These are phyloP conservation scores for Apis dorsata DNA, from an alignment of 1,140 invertebrate genomes.

Conservation along the genomic window DNA sequence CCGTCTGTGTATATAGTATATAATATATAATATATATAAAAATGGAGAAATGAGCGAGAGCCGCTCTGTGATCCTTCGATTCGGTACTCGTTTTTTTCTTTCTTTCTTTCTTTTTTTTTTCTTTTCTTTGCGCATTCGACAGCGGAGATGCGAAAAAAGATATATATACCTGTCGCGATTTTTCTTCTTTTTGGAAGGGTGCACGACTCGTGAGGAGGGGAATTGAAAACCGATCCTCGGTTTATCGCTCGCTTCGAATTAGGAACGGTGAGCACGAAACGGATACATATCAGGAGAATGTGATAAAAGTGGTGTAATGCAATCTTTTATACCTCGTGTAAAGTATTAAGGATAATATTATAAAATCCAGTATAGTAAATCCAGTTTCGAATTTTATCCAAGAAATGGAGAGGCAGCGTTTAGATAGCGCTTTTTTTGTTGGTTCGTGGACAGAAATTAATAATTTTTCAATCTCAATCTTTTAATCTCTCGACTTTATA, in stretches of 20 bases:
- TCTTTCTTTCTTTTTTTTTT: no score
- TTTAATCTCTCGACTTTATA: no score
- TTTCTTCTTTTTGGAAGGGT: conserved; percentile 6
- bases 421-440: no score
- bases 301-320: conserved; percentile 26
- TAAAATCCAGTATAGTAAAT: no score
- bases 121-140: background rate
- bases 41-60: no score
- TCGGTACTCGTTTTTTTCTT: background rate
- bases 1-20: background rate
- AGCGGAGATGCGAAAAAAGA: no score
- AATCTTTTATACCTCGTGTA: conserved; percentile 4
- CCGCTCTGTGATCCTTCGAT: conserved; percentile 28
- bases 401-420: no score
- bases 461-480: no score
- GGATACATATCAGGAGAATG: conserved; percentile 41
- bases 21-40: background rate
- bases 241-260: background rate
- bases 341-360: no score
- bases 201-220: conserved; percentile 23
- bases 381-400: no score
- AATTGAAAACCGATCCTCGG: no score
- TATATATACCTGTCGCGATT: background rate
- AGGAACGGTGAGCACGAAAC: background rate
- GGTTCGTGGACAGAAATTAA: no score